Evolutionary conservation across 2,113 vertebrate species (phyloP), one percentile per base, ranked within the genome.

Genomic region (Oostethus manadensis): DNA sequence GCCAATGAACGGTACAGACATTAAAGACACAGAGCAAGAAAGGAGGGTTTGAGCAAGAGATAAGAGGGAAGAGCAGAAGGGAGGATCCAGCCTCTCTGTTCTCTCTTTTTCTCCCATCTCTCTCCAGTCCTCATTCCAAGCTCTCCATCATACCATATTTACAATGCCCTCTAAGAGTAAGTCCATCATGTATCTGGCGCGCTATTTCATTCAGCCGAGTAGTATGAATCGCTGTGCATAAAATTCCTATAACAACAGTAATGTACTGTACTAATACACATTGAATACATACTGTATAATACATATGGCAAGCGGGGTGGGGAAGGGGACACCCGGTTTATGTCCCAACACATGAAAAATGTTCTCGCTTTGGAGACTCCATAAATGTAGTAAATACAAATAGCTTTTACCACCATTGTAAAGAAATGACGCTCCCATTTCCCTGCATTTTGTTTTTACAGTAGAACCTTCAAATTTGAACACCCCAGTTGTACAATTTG

Each of bases 191-290:
- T 76, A 86, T 76, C 78, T 87, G 88, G 90, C 84, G 23, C 2
- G 23, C 23, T 26, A 88, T 29, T 82, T 77, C 84, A 79, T 68
- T 83, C 74, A 82, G 70, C 63, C 56, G 72, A 70, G 74, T 85
- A 89, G 14, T 89, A 89, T 84, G 88, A 86, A 86, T 81, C 59
- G 80, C 74, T 78, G 77, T 81, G 83, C 74, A 86, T 89, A 90
- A 92, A 90, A 87, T 91, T 92, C 89, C 90, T 90, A 92, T 92
- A 92, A 91, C 88, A 84, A 95, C 94, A 98, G 94, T 97, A 97
- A 97, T 96, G 94, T 96, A 96, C 93, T 95, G 95, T 97, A 95
- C 91, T 92, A 92, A 91, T 85, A 91, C 91, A 93, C 88, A 88
- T 85, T 91, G 86, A 87, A 86, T 84, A 91, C 84, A 26, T 21